These are phyloP conservation scores for Drosophila villosipedis DNA, from an alignment of 2,888 invertebrate genomes.

Conservation along the genomic window DNA sequence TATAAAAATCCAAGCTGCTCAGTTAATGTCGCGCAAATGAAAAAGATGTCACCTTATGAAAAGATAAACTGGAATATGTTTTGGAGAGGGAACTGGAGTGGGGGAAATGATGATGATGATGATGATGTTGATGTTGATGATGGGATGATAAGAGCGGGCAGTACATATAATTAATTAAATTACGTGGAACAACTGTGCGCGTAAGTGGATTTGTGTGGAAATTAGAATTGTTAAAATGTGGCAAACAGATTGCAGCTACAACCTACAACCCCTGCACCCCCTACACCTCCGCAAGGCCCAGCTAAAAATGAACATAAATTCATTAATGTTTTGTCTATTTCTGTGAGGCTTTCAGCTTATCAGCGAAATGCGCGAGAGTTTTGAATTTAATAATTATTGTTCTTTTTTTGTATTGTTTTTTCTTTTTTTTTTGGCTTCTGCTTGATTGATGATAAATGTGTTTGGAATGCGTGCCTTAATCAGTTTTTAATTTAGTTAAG, in stretches of 20 bases:
- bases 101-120: background rate
- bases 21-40: constrained; percentile 45
- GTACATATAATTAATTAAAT: constrained; percentile 71
- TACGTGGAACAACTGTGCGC: constrained; percentile 53
- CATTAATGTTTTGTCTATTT: constrained; percentile 55
- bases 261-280: background rate
- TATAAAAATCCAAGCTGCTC: constrained; percentile 29
- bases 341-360: constrained; percentile 40
- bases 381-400: constrained; percentile 48
- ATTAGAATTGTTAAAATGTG: constrained; percentile 77
- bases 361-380: constrained; percentile 31
- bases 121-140: background rate
- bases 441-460: constrained; percentile 54
- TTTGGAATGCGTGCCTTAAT: constrained; percentile 54
- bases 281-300: background rate
- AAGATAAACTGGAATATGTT: constrained; percentile 30
- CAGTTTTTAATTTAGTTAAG: constrained; percentile 33
- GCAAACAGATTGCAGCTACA: constrained; percentile 41
- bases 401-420: background rate
- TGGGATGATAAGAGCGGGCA: constrained; percentile 25
- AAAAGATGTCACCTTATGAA: constrained; percentile 49
- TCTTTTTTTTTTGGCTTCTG: background rate
- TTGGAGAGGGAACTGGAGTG: background rate
- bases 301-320: constrained; percentile 62
- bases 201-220: constrained; percentile 60